These are phyloP conservation scores for Drosophila malerkotliana DNA, from an alignment of 1,140 invertebrate genomes.

Conservation along the genomic window DNA sequence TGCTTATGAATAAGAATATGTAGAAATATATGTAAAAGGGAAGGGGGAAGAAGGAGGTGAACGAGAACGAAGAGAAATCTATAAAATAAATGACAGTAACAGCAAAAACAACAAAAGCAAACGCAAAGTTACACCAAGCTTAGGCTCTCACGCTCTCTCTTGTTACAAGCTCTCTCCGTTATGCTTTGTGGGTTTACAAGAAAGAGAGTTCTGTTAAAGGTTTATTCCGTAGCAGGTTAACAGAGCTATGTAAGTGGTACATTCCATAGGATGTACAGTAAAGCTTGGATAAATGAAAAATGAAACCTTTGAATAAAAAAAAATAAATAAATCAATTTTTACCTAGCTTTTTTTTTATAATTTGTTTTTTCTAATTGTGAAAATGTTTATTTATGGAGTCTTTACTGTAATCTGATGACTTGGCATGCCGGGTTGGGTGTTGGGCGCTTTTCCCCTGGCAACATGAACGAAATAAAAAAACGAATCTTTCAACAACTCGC, in stretches of 20 bases:
- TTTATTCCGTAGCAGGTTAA: background rate
- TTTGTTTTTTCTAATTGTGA: too few relatives aligned
- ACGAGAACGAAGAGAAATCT: conserved; percentile 32
- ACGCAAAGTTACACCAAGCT: conserved; percentile 23
- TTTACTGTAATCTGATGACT: background rate
- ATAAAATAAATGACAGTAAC: conserved; percentile 60
- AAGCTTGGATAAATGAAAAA: background rate
- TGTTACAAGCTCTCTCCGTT: conserved; percentile 4
- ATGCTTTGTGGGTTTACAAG: background rate
- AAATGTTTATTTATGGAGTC: background rate
- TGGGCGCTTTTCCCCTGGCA: conserved; percentile 23
- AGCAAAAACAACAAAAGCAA: conserved; percentile 21
- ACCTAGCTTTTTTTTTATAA: background rate
- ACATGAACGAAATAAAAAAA: conserved; percentile 3
- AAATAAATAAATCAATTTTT: too few relatives aligned
- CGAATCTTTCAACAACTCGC: conserved; percentile 31
- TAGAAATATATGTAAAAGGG: conserved; percentile 6
- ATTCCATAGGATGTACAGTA: conserved; percentile 3
- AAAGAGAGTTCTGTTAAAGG: background rate
- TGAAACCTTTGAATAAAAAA: too few relatives aligned
- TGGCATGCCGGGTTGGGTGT: background rate
- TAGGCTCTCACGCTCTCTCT: conserved; percentile 12
- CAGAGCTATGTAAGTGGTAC: conserved; percentile 19
- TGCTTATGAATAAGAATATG: conserved; percentile 47
- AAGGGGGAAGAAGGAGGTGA: background rate